Evolutionary conservation across 2,113 vertebrate genomes (phyloP).

Genomic region (Apodemus sylvaticus): DNA sequence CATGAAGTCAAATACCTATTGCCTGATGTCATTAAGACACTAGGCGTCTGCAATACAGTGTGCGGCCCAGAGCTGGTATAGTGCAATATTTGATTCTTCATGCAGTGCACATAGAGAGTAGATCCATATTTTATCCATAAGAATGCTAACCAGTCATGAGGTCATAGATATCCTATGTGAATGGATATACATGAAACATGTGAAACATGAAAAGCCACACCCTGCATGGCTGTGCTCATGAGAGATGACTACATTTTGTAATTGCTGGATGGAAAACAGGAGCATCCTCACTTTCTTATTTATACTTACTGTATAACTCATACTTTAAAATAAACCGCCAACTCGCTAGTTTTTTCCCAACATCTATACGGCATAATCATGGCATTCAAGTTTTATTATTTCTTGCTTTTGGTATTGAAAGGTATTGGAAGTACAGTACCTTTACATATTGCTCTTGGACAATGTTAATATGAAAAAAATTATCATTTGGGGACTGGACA

Average conservation of each 20-base stretch:
- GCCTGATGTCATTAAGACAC: neutral
- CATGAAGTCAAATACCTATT: neutral
- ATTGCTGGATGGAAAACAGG: neutral
- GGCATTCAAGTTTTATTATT: neutral
- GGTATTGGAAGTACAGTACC: neutral
- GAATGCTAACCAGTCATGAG: neutral
- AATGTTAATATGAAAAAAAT: neutral
- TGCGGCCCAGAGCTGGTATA: neutral
- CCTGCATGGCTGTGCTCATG: neutral
- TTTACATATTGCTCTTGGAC: neutral
- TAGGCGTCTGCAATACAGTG: neutral
- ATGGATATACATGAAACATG: too few species aligned
- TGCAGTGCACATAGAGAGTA: neutral
- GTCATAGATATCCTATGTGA: neutral
- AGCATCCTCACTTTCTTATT: neutral
- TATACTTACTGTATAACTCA: neutral
- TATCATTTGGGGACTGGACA: neutral
- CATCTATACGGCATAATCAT: neutral
- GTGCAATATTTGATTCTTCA: neutral
- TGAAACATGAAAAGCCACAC: neutral
- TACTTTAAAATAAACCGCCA: neutral
- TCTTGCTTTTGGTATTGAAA: neutral
- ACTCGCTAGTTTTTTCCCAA: neutral
- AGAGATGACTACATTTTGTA: neutral
- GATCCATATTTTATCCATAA: neutral